phyloP scores from a whole-genome alignment of 1,140 invertebrate species.

The Radopholus similis region DNA sequence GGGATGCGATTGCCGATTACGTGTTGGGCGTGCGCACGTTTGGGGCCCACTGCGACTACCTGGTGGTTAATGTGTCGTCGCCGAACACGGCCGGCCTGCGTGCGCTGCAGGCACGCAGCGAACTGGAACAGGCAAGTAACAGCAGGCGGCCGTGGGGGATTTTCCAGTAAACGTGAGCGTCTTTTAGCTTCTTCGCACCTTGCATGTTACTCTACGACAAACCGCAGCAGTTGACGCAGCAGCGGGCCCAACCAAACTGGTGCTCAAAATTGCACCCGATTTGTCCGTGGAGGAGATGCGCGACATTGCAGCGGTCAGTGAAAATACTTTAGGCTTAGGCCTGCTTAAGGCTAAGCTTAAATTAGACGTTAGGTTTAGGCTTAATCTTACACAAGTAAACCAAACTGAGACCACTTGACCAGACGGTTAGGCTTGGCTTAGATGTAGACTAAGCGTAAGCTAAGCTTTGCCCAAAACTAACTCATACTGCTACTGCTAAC shows the following conservation, averaged over 20 bases:
- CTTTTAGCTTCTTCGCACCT: too few relatives aligned
- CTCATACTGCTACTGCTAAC: too few relatives aligned
- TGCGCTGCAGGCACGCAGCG: slow-evolving; percentile 74
- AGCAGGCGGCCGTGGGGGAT: slow-evolving; percentile 61
- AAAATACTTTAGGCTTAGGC: too few relatives aligned
- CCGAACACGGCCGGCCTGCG: slow-evolving; percentile 92
- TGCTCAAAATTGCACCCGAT: slow-evolving; percentile 89
- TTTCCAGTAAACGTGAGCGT: too few relatives aligned
- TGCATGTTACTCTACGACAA: too few relatives aligned
- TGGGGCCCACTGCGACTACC: slow-evolving; percentile 63
- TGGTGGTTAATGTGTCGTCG: slow-evolving; percentile 65
- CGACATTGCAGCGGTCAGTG: slow-evolving; percentile 73
- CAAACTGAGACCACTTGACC: too few relatives aligned
- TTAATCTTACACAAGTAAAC: too few relatives aligned
- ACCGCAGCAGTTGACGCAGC: slow-evolving; percentile 44
- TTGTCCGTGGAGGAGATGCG: slow-evolving; percentile 73
- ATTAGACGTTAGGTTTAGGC: too few relatives aligned
- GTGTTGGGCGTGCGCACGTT: slow-evolving; percentile 63
- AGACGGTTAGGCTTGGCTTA: too few relatives aligned
- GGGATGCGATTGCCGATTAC: slow-evolving; percentile 76
- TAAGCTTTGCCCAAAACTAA: too few relatives aligned
- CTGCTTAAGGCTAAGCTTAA: too few relatives aligned
- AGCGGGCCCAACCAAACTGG: slow-evolving; percentile 68
- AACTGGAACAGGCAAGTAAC: slow-evolving; percentile 69
- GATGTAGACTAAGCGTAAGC: too few relatives aligned